Conservation (phyloP, 2,113 vertebrate species). For the Suncus etruscus region DNA sequence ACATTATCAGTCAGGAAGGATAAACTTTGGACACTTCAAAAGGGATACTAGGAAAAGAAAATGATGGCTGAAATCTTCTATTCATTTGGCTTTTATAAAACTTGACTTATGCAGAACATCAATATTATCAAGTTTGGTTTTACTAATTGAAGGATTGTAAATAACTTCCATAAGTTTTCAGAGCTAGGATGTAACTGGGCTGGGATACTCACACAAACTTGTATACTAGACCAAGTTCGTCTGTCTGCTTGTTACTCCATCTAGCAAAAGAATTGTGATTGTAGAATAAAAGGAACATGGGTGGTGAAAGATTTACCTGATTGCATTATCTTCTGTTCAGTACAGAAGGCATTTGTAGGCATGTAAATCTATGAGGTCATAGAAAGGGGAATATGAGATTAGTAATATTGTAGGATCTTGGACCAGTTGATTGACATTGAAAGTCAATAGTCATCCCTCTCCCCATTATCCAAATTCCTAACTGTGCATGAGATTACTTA, state of each 20-base stretch:
- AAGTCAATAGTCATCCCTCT: background rate
- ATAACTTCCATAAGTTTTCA: background rate
- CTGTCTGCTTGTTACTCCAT: background rate
- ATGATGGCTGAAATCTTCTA: background rate
- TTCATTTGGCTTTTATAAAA: background rate
- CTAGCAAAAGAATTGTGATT: background rate
- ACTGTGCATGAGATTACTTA: background rate
- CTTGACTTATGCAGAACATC: background rate
- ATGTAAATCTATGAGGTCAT: background rate
- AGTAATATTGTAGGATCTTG: background rate
- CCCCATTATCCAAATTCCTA: background rate
- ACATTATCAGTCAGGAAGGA: background rate
- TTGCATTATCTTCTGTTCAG: background rate
- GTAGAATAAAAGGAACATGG: background rate
- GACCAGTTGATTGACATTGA: background rate
- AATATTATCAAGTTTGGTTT: background rate
- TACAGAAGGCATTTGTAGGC: background rate
- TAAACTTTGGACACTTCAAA: background rate
- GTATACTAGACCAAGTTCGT: background rate
- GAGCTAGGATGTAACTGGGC: background rate
- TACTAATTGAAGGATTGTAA: background rate
- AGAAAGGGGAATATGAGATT: slow-evolving; percentile 4
- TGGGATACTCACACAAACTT: background rate
- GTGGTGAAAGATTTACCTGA: background rate
- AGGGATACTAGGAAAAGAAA: background rate